A percentile compares a stretch with the other conserved stretches of the same genome.
Evolutionary conservation across 1,140 invertebrate genomes (phyloP).

Genomic region (Augochlora pura): DNA sequence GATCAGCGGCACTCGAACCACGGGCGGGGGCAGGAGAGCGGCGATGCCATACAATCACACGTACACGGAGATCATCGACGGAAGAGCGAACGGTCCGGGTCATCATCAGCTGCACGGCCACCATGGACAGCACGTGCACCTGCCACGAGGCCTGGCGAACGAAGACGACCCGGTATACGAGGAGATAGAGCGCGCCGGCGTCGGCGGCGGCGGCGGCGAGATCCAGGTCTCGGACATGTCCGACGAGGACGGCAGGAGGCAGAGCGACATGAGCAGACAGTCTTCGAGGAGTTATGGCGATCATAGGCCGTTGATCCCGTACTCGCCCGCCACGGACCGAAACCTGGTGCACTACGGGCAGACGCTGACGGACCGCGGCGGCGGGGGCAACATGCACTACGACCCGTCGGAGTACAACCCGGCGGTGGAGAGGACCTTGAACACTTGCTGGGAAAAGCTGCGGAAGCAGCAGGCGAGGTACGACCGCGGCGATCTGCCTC

Average conservation of each 20-base stretch:
- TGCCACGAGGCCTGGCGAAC: conserved; percentile 67
- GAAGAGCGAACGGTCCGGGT: conserved; percentile 65
- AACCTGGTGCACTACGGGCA: conserved; percentile 79
- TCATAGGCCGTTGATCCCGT: conserved; percentile 87
- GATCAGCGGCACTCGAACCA: conserved; percentile 65
- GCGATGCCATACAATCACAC: conserved; percentile 84
- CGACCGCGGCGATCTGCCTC: conserved; percentile 79
- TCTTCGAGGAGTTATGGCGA: conserved; percentile 90
- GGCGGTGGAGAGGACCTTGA: conserved; percentile 74
- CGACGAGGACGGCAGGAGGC: conserved; percentile 88
- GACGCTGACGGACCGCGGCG: conserved; percentile 68
- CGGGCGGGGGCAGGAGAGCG: conserved; percentile 69
- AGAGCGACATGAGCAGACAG: conserved; percentile 88
- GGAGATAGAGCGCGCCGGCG: conserved; percentile 86
- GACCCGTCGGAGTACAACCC: conserved; percentile 72
- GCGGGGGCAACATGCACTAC: conserved; percentile 57
- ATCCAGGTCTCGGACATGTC: conserved; percentile 89
- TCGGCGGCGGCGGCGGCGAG: conserved; percentile 74
- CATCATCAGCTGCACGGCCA: conserved; percentile 74
- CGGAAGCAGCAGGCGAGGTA: conserved; percentile 75
- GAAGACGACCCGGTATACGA: conserved; percentile 91
- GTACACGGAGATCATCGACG: conserved; percentile 84
- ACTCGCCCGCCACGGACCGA: conserved; percentile 83
- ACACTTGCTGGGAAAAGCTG: conserved; percentile 83
- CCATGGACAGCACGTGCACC: conserved; percentile 67